Base-by-base conservation (phyloP, 1,140 invertebrate genomes). In the Drosophila fuyamai region DNA sequence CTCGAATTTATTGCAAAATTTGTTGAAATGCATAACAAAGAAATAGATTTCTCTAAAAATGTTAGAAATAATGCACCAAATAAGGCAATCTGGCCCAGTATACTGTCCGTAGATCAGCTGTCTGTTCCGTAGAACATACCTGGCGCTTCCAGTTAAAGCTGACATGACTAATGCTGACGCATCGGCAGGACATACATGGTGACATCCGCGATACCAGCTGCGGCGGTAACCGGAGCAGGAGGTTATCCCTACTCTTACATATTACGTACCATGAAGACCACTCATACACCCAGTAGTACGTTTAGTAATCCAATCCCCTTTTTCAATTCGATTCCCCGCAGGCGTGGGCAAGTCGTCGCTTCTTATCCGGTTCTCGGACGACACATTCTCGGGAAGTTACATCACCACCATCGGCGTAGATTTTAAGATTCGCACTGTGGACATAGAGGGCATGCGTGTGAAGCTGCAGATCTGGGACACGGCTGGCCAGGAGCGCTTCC, bases 381-480 rank as follows among this genome's bases (percentile, higher is more conserved):
- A 99, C 93, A 98, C 97, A 68, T 99, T 99, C 93, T 97, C 97
- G 89, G 97, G 98, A 67, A 99, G 97, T 94, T 99, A 99, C 91
- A 99, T 99, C 91, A 99, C 98, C 41, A 99, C 99, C 29, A 99
- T 99, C 93, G 99, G 99, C 59, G 99, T 99, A 36, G 99, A 99
- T 94, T 99, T 99, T 93, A 99, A 99, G 95, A 99, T 99, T 90
- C 95, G 98, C 90, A 99, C 98, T 68, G 96, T 99, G 74, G 96
- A 97, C 83, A 95, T 99, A 78, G 96, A 98, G 91, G 98, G 98
- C 51, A 96, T 98, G 93, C 95, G 97, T 86, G 98, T 99, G 1
- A 99, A 99, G 93, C 94, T 99, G 71, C 99, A 99, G 94, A 99
- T 99, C 88, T 99, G 98, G 98, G 98, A 99, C 93, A 92, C 90